A percentile compares a stretch with the other conserved stretches of the same genome.
These are phyloP conservation scores for Paratilapia polleni DNA, from an alignment of 2,113 vertebrate genomes.

Conservation along the genomic window DNA sequence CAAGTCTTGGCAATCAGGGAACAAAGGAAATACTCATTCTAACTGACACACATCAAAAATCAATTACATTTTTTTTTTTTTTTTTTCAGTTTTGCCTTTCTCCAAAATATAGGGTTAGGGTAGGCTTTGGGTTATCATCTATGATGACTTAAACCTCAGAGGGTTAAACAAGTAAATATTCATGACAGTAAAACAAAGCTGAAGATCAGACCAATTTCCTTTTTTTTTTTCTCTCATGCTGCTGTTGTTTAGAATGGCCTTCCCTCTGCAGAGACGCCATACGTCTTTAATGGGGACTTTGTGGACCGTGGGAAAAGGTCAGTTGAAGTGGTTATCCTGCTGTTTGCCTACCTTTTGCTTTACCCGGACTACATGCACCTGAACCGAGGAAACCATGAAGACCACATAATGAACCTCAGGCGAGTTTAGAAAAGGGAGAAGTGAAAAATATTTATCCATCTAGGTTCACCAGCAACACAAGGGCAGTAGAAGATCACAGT, in stretches of 20 bases:
- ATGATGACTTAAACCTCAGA: background rate
- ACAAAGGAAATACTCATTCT: background rate
- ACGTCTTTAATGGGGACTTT: slow-evolving; percentile 97
- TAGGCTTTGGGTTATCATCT: background rate
- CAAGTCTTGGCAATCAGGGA: background rate
- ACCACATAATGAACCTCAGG: slow-evolving; percentile 96
- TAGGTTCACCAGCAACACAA: background rate
- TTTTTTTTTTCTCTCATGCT: background rate
- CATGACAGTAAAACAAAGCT: background rate
- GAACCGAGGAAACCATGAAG: slow-evolving; percentile 98
- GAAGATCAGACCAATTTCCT: background rate
- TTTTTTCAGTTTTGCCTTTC: no score
- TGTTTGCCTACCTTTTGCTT: slow-evolving; percentile 91
- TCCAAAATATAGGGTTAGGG: background rate
- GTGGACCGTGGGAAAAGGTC: slow-evolving; percentile 96
- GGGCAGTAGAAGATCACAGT: background rate
- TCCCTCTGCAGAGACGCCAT: slow-evolving; percentile 88
- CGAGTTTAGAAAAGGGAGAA: slow-evolving; percentile 37
- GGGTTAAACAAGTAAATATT: background rate
- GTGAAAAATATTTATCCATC: background rate
- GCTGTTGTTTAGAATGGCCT: slow-evolving; percentile 88
- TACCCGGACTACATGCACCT: slow-evolving; percentile 92
- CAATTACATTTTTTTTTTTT: no score
- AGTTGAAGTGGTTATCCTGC: slow-evolving; percentile 89
- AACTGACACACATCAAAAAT: background rate